Percentiles rank a stretch among this genome's conserved stretches.
phyloP scores from a whole-genome alignment of 2,113 vertebrate genomes.

The Rhinoptilus africanus region DNA sequence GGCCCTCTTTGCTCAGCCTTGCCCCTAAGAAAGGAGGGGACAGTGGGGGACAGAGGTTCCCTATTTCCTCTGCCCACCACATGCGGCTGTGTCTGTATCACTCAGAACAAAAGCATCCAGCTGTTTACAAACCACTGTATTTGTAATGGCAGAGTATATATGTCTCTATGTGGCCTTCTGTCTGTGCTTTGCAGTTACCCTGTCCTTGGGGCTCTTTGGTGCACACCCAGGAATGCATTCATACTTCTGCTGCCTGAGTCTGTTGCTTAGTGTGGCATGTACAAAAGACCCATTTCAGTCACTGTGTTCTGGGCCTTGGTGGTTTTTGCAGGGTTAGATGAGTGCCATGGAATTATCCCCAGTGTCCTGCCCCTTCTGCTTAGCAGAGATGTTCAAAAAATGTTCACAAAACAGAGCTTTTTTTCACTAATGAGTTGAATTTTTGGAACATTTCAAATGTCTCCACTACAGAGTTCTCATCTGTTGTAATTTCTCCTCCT shows the following conservation, averaged over 20 bases:
- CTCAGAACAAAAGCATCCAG: neutral
- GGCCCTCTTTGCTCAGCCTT: neutral
- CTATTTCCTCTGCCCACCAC: neutral
- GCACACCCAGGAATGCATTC: neutral
- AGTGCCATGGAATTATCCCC: neutral
- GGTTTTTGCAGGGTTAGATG: neutral
- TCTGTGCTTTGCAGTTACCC: neutral
- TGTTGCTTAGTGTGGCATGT: neutral
- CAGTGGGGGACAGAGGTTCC: neutral
- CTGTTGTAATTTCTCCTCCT: slow-evolving; percentile 14
- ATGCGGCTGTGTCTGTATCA: accelerated
- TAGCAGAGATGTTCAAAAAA: neutral
- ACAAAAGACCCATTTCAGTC: neutral
- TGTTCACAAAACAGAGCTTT: neutral
- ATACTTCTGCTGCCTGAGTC: neutral
- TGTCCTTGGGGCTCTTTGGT: neutral
- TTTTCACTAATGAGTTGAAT: neutral
- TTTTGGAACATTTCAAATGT: neutral
- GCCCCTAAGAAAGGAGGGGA: neutral
- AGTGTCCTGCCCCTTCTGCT: neutral
- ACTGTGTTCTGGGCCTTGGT: neutral
- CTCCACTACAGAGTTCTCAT: slow-evolving; percentile 23
- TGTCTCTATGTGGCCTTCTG: neutral
- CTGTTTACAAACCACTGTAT: neutral
- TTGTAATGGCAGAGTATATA: neutral